Base-by-base conservation (phyloP, 2,888 invertebrate species). In the Caenorhabditis wallacei region DNA sequence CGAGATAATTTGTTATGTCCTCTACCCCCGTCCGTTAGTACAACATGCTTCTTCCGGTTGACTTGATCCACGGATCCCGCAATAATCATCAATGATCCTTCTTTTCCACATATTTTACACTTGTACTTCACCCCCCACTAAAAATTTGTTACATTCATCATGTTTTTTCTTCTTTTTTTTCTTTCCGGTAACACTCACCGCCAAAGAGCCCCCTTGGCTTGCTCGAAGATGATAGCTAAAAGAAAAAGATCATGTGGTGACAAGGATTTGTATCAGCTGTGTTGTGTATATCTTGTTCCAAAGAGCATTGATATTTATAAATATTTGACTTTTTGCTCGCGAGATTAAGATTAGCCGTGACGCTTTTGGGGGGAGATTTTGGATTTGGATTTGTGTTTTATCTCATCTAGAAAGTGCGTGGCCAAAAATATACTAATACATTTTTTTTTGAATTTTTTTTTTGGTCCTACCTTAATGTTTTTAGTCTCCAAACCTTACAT, bases 41-140 rank as follows among this genome's bases (percentile, higher is more conserved):
- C 59, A 59, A 22, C 20, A 59, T 59, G 40, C 43, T 46, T 69
- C 64, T 66, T 69, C 69, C 69, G 69, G 69, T 69, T 46, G 69
- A 69, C 69, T 69, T 68, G 54, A 37, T 51, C 64, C 10, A 24
- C 16, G 13, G 61, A 61, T 61, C 61, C 35, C 57, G 18, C 57
- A 24, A 37, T 16, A n/a, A 59, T 59, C 63, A 54, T 40, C 43
- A 43, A 22, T 46, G 10, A 30, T 37, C 26, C 10, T 56, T n/a
- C 16, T 5, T n/a, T 26, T n/a, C 48, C 16, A 1, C 48, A 24
- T 46, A 7, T 22, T 66, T 66, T 30, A 22, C 24, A 56, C 13
- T 48, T 48, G 46, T 48, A n/a, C 46, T 48, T 18, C 57, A 37
- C 37, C 35, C 37, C n/a, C 37, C 11, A 35, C 18, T 16, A 57